Conservation (phyloP, 64 coral and sea anemone genomes). For the Actinia equina region DNA sequence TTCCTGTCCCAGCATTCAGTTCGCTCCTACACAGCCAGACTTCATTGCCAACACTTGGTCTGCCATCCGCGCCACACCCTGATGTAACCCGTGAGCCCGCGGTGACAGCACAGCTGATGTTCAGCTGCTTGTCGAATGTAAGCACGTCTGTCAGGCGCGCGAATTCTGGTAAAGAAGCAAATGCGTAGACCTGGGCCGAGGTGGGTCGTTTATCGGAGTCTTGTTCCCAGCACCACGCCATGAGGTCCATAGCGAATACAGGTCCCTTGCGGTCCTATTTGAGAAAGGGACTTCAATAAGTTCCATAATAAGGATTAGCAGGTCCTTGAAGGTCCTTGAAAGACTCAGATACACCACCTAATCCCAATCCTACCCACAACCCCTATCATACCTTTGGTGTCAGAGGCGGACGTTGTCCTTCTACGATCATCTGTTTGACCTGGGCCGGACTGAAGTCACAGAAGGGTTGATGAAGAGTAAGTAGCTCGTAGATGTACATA, state of each 20-base stretch:
- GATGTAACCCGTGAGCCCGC: slow-evolving; percentile 78
- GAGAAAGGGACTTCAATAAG: not conserved
- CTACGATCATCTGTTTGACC: slow-evolving; percentile 92
- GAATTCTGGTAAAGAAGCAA: slow-evolving; percentile 81
- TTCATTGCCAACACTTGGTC: slow-evolving; percentile 82
- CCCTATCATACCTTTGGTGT: slow-evolving; percentile 63
- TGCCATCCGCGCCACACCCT: slow-evolving; percentile 74
- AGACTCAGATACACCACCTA: no score
- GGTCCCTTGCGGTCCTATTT: slow-evolving; percentile 85
- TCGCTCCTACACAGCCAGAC: slow-evolving; percentile 90
- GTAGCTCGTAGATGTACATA: slow-evolving; percentile 94
- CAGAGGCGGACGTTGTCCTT: slow-evolving; percentile 74
- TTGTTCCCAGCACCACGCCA: slow-evolving; percentile 96
- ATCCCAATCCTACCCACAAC: not conserved
- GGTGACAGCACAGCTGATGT: slow-evolving; percentile 78
- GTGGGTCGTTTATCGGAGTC: slow-evolving; percentile 82
- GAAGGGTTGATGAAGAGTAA: slow-evolving; percentile 91
- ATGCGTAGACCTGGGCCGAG: slow-evolving; percentile 63
- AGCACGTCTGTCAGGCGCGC: slow-evolving; percentile 90
- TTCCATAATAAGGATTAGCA: no score
- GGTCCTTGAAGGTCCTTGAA: no score
- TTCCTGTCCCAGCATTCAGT: slow-evolving; percentile 70
- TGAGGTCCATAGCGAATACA: slow-evolving; percentile 84
- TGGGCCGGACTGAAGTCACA: slow-evolving; percentile 83
- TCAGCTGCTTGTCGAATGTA: slow-evolving; percentile 89